Conservation (phyloP, 1,140 invertebrate species). For the Myzus persicae region DNA sequence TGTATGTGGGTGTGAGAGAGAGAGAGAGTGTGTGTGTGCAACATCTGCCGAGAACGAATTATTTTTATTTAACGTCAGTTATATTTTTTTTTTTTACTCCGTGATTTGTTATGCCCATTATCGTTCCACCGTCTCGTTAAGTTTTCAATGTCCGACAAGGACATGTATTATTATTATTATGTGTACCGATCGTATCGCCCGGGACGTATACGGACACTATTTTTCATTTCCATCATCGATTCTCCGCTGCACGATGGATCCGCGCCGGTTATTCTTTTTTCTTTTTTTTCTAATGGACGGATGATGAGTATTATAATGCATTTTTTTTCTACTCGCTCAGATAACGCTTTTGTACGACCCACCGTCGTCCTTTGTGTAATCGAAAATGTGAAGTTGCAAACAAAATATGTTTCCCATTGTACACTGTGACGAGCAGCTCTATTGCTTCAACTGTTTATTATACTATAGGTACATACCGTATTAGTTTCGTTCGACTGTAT, state of each 20-base stretch:
- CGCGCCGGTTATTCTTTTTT: slow-evolving; percentile 13
- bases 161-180: not conserved
- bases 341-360: slow-evolving; percentile 37
- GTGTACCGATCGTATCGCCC: slow-evolving; percentile 33
- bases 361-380: slow-evolving; percentile 19
- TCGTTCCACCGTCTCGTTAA: slow-evolving; percentile 34
- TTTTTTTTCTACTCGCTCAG: not conserved
- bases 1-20: too few relatives aligned
- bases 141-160: slow-evolving; percentile 39
- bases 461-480: not conserved
- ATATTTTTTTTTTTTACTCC: not conserved
- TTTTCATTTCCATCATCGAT: slow-evolving; percentile 43
- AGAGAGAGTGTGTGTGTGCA: not conserved
- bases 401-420: slow-evolving; percentile 15
- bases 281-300: slow-evolving; percentile 7
- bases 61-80: not conserved
- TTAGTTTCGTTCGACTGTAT: not conserved
- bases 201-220: not conserved
- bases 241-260: slow-evolving; percentile 32
- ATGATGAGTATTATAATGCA: slow-evolving; percentile 37
- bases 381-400: not conserved
- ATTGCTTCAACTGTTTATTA: not conserved
- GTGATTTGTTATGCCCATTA: slow-evolving; percentile 40
- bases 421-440: not conserved
- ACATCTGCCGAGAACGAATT: slow-evolving; percentile 12